Evolutionary conservation across 2,113 vertebrate species (phyloP), one percentile per base, ranked within the genome.

Genomic region (Alethe castanea): DNA sequence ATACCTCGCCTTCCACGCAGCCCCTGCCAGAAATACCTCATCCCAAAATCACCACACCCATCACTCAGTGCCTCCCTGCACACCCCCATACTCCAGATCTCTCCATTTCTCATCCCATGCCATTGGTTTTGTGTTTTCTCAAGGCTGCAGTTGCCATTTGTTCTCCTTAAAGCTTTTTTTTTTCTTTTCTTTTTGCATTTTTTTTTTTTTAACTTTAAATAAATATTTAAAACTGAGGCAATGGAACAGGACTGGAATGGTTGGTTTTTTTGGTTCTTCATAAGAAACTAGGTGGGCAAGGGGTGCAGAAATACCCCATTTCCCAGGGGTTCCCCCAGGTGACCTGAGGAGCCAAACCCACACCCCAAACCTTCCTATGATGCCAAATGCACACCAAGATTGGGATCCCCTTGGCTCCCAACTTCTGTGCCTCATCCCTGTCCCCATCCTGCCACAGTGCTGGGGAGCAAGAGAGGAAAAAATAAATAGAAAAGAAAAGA

Each of bases 141-240:
- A 3, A 85, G 31, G 73, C 70, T 78, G 44, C 64, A 69, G 77
- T 89, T 93, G 92, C 87, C 24, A 15, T 81, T 83, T 84, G 86
- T 96, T 93, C 80, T 36, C 93, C 29, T 94, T 93, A 61, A 88
- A 83, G 35, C 62, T 77, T 91, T 78, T 79, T 45, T 50, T 5
- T 6, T 19, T 24, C 8, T 2, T 12, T 29, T 16, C 13, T 9
- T 3, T 2, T 70, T 36, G 65, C 10, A 20, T 45, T 48, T 48
- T 70, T 61, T 89, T 80, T 86, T 95, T 94, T 92, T 54, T 14
- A 38, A 94, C 59, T 95, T 98, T 92, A 95, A 98, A 98, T 98
- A 98, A 98, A 98, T 98, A 97, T 98, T 98, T 98, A 98, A 98
- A 98, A 96, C 94, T 97, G 97, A 98, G 92, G 97, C 98, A 98